phyloP scores from a whole-genome alignment of 2,797 vertebrate genomes.

The Alosa sapidissima region DNA sequence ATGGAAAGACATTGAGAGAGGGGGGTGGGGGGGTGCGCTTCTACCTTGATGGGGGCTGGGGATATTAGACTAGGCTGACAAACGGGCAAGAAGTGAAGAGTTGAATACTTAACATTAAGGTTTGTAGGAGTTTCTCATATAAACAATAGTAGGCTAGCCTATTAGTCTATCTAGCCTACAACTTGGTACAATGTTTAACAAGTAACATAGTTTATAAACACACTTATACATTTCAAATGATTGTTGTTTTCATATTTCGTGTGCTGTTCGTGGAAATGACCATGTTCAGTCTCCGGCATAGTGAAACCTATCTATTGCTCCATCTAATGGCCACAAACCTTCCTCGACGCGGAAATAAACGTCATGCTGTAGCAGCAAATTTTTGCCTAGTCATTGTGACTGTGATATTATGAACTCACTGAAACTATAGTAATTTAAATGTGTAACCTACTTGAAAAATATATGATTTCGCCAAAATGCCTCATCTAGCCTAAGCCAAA shows the following conservation, averaged over 20 bases:
- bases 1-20: conserved; percentile 42
- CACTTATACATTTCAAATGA: too few species aligned
- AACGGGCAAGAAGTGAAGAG: too few species aligned
- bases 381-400: conserved; percentile 22
- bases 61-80: neutral
- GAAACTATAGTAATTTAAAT: neutral
- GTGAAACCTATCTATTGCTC: neutral
- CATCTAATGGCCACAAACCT: neutral
- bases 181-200: too few species aligned
- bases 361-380: neutral
- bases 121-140: neutral
- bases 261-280: neutral
- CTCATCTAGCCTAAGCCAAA: too few species aligned
- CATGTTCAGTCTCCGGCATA: neutral
- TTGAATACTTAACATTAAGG: neutral
- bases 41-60: neutral
- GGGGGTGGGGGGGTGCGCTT: neutral
- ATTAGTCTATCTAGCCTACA: neutral
- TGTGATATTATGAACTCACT: neutral
- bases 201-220: too few species aligned
- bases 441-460: neutral
- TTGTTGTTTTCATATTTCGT: neutral
- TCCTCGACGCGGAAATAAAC: neutral
- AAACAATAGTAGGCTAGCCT: too few species aligned
- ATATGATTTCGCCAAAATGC: neutral